Base-by-base conservation (phyloP, 2,113 vertebrate genomes). In the Melanocharis versteri region DNA sequence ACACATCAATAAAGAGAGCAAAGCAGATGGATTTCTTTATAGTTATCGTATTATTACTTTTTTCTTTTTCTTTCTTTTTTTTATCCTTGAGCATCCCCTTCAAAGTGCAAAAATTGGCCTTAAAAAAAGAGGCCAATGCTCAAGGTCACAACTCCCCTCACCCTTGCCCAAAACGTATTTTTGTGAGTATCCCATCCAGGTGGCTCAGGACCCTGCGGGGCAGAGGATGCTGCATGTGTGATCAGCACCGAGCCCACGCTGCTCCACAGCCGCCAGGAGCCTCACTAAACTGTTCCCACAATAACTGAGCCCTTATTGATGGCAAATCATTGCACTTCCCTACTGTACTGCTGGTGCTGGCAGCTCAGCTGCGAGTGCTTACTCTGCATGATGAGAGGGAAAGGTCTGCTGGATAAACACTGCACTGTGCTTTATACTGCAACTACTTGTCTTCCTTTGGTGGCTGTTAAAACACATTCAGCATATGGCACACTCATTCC, bases 321-420 rank as follows among this genome's bases (percentile, higher is more conserved):
- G 94, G 91, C 23, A 56, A 89, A 62, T 71, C 84, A 85, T 97
- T 94, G 71, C 87, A 80, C 37, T 56, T 45, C 40, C 56, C 64
- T 28, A 23, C 78, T 37, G 85, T 76, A 85, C 95, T 71, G 90
- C 4, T 48, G 77, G 94, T 37, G 8, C 76, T 1, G 9, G 83
- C 72, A 50, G 65, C 35, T 87, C 31, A 5, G 54, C 80, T 65
- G 86, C 0, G 1, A 87, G 76, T 1, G 40, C 77, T 95, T 87
- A 44, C 51, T 66, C 65, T 89, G 77, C 89, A 61, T 20, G 70
- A 87, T 71, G 73, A 66, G 58, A 92, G 57, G 47, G 54, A 40
- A 64, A 91, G 84, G 53, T 48, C 89, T 91, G 86, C 61, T 88
- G 86, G 80, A 92, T 91, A 94, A 92, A 95, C 61, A 78, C 69